Evolutionary conservation across 2,888 invertebrate species (phyloP), one percentile per base, ranked within the genome.

Genomic region (Morpho deidamia): DNA sequence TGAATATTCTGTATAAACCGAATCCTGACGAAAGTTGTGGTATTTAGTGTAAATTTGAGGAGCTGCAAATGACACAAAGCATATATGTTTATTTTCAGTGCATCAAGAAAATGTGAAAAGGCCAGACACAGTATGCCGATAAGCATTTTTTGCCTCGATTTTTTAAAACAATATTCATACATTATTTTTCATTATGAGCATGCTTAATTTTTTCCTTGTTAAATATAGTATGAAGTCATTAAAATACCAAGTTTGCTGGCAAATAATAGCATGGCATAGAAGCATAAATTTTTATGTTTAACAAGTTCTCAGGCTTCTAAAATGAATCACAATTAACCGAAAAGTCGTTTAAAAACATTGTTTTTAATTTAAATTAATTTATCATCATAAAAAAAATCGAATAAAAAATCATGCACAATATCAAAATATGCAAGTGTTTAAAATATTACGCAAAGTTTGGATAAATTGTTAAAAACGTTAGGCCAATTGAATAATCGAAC

Each of bases 311-410:
- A 81, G 81, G 79, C 81, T 75, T 76, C 82, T 83, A 84, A 77
- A 74, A 81, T 79, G 65, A 72, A 69, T 70, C 66, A 71, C 68
- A 67, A 79, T 83, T 87, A 89, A 87, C 86, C 87, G 83, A 83
- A 68, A 67, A 63, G 59, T 63, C 62, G 67, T 67, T 64, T 65
- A 61, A 65, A 60, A 39, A 40, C 23, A 11, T 14, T 7, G 11
- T 23, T 12, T 12, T 33, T 43, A 11, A 14, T 39, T 11, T 23
- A 37, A 46, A 43, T 53, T 23, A 23, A 2, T 23, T 23, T 23
- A 23, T 23, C 23, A 23, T 23, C 23, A 23, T 23, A 23, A 23
- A 23, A 23, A 23, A 23, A 23, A 23, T 23, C 5, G 14, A 23
- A 23, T 23, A 23, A 43, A 42, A 51, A 51, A 53, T 52, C 61